phyloP scores from a whole-genome alignment of 2,888 invertebrate species.

The Cephus pygmeus region DNA sequence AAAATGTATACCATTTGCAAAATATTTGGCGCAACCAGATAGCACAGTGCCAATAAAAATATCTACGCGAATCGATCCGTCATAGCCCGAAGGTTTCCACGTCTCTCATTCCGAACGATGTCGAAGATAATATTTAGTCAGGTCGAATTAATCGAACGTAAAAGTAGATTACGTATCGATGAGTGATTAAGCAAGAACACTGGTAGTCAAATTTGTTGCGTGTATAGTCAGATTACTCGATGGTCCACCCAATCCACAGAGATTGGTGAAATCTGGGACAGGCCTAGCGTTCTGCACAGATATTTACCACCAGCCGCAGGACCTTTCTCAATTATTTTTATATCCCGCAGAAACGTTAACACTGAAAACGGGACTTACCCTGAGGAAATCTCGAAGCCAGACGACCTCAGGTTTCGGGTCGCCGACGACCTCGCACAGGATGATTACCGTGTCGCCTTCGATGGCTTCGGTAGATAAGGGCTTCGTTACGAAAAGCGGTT shows the following conservation, averaged over 20 bases:
- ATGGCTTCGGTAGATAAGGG: constrained; percentile 84
- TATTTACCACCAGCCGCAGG: not conserved
- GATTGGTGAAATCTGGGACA: constrained; percentile 2
- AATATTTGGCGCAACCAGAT: not conserved
- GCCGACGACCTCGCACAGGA: constrained; percentile 88
- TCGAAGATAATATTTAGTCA: not conserved
- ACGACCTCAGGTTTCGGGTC: constrained; percentile 89
- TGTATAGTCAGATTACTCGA: not conserved
- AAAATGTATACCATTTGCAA: not conserved
- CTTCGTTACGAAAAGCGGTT: constrained; percentile 85
- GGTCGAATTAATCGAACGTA: not conserved
- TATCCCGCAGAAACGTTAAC: not conserved
- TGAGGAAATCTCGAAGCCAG: constrained; percentile 88
- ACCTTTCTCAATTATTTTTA: not conserved
- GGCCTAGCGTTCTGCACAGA: not conserved
- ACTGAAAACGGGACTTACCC: constrained; percentile 70
- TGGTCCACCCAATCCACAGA: not conserved
- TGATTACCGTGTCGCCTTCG: constrained; percentile 88
- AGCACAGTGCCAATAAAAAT: not conserved
- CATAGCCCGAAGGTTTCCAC: not conserved
- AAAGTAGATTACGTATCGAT: constrained; percentile 8
- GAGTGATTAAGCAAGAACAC: constrained; percentile 6
- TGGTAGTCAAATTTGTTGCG: constrained; percentile 6
- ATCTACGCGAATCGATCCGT: not conserved
- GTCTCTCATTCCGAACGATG: not conserved